phyloP scores from a whole-genome alignment of 2,113 vertebrate genomes.

The Athene cunicularia region DNA sequence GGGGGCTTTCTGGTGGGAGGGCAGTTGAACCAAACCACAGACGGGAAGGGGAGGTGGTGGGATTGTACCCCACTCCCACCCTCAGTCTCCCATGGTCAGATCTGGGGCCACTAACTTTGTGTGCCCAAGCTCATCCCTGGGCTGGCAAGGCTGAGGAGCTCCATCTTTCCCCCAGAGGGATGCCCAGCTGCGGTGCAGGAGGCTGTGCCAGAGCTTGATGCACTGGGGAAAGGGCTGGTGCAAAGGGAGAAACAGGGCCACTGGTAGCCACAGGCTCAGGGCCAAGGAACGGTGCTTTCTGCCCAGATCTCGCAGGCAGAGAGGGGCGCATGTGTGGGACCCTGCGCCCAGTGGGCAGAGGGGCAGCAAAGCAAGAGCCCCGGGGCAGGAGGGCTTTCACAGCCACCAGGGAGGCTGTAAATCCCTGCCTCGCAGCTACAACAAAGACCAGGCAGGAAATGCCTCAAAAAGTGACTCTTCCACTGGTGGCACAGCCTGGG shows the following conservation, averaged over 20 bases:
- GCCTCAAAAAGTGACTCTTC: neutral
- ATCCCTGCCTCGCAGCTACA: neutral
- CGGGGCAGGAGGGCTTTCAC: neutral
- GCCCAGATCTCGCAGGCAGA: rapidly evolving
- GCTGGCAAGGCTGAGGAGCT: neutral
- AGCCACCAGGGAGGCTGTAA: neutral
- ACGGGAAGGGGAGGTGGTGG: neutral
- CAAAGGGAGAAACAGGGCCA: neutral
- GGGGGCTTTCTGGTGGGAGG: neutral
- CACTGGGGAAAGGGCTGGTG: neutral
- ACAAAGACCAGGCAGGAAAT: neutral
- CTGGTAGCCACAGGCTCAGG: neutral
- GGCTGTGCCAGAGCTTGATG: neutral
- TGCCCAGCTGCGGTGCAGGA: rapidly evolving
- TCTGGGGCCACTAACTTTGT: neutral
- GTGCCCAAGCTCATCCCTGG: neutral
- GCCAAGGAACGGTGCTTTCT: neutral
- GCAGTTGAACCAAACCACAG: neutral
- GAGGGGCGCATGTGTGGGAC: neutral
- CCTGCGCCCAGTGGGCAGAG: neutral
- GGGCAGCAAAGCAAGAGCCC: neutral
- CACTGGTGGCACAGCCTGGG: neutral
- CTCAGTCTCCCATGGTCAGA: neutral
- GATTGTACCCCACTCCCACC: neutral
- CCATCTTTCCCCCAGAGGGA: neutral